Conservation (phyloP, 1,140 invertebrate genomes). For the Battus philenor region DNA sequence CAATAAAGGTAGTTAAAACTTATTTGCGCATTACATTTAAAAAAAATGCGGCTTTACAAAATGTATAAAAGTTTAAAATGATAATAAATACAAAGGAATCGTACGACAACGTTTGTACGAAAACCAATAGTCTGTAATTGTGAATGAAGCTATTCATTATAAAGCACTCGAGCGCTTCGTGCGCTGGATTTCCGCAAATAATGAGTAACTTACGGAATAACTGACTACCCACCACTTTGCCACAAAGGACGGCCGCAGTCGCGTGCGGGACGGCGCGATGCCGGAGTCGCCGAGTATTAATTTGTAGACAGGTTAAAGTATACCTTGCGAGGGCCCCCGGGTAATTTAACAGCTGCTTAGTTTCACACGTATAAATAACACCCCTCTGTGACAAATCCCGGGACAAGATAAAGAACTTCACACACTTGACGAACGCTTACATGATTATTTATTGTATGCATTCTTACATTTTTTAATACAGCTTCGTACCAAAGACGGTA, state of each 20-base stretch:
- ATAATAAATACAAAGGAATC: no score
- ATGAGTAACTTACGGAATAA: background rate
- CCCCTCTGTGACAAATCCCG: constrained; percentile 15
- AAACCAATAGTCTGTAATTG: no score
- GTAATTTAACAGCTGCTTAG: constrained; percentile 36
- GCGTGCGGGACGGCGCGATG: constrained; percentile 5
- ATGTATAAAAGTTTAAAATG: no score
- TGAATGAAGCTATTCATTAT: constrained; percentile 4
- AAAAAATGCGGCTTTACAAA: no score
- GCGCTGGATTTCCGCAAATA: constrained; percentile 5
- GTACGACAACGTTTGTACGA: no score
- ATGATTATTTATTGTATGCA: no score
- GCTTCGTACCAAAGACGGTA: no score
- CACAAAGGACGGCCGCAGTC: constrained; percentile 2
- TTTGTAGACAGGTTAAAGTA: constrained; percentile 28
- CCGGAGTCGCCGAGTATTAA: constrained; percentile 27
- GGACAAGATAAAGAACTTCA: constrained; percentile 3
- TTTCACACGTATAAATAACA: constrained; percentile 35
- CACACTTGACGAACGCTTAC: constrained; percentile 5
- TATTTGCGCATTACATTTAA: no score
- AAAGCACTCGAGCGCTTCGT: background rate
- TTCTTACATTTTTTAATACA: no score
- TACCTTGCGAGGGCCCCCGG: constrained; percentile 18
- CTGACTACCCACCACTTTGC: background rate
- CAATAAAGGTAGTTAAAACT: no score